Percentiles rank a stretch among this genome's conserved stretches.
phyloP scores from a whole-genome alignment of 2,888 invertebrate species.

The Eupithecia subumbrata region DNA sequence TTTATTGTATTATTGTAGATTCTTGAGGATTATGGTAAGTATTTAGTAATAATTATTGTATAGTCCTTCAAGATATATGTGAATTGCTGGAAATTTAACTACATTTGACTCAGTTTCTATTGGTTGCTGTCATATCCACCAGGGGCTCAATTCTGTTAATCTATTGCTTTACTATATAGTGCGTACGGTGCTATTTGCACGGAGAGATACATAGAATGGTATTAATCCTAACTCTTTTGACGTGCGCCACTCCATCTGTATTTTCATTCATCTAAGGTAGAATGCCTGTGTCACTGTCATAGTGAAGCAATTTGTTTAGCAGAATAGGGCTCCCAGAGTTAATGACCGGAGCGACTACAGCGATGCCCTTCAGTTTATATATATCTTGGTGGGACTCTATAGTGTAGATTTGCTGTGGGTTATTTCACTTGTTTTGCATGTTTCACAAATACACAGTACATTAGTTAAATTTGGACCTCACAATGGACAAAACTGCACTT shows the following conservation, averaged over 20 bases:
- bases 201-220: too few species aligned
- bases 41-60: not conserved
- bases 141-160: too few species aligned
- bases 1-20: slow-evolving; percentile 27
- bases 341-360: too few species aligned
- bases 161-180: too few species aligned
- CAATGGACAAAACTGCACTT: not conserved
- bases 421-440: not conserved
- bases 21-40: slow-evolving; percentile 27
- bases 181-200: too few species aligned
- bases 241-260: too few species aligned
- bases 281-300: too few species aligned
- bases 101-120: not conserved
- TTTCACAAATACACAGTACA: not conserved
- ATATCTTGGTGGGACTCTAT: not conserved
- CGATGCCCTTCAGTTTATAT: not conserved
- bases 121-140: not conserved
- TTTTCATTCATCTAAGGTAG: too few species aligned
- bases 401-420: not conserved
- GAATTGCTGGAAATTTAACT: slow-evolving; percentile 1
- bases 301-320: too few species aligned
- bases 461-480: too few species aligned
- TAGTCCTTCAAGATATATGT: slow-evolving; percentile 7
- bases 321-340: too few species aligned
- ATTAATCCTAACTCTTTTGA: too few species aligned